Conservation (phyloP, 2,888 invertebrate genomes). For the Leptinotarsa peninsularis region DNA sequence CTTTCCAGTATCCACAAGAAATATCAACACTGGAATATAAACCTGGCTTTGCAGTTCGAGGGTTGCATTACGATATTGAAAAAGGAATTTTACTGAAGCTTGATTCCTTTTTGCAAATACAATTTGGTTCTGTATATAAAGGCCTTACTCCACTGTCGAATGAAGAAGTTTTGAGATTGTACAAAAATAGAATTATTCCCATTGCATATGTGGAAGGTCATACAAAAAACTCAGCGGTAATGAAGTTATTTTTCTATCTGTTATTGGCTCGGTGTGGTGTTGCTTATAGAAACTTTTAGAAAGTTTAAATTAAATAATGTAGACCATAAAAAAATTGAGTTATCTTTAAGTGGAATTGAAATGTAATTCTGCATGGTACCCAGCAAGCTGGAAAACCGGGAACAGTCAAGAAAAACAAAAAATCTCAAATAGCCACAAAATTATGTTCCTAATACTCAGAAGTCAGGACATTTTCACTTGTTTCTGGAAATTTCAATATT, state of each 20-base stretch:
- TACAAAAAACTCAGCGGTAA: slow-evolving; percentile 77
- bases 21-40: slow-evolving; percentile 86
- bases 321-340: too few species aligned
- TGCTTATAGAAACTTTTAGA: not conserved
- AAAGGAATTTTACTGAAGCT: slow-evolving; percentile 93
- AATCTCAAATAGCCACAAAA: too few species aligned
- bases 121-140: slow-evolving; percentile 92
- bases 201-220: slow-evolving; percentile 89
- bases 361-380: too few species aligned
- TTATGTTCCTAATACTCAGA: too few species aligned
- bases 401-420: too few species aligned
- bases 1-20: slow-evolving; percentile 86
- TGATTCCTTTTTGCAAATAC: slow-evolving; percentile 96
- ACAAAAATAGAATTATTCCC: slow-evolving; percentile 88
- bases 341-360: too few species aligned
- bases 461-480: not conserved
- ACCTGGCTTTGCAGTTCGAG: slow-evolving; percentile 94
- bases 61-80: slow-evolving; percentile 97
- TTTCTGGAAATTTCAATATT: not conserved
- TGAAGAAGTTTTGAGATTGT: slow-evolving; percentile 86
- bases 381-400: too few species aligned
- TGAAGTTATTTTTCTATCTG: not conserved
- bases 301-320: not conserved
- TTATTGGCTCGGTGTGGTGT: not conserved
- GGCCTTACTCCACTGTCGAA: slow-evolving; percentile 85